phyloP scores from a whole-genome alignment of 2,888 invertebrate genomes.

The Ommatoiulus sabulosus region DNA sequence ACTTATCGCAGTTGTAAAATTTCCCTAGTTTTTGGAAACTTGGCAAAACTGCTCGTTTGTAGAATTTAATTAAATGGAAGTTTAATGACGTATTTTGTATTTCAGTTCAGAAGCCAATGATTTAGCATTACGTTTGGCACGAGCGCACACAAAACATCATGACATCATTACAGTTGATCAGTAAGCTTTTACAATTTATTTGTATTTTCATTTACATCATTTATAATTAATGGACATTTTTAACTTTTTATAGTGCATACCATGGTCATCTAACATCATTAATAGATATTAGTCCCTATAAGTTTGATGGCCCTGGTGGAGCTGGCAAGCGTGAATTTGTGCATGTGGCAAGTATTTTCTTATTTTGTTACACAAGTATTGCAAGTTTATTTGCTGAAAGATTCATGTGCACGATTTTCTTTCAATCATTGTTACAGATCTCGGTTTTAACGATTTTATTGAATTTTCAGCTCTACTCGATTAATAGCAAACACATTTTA shows the following conservation, averaged over 20 bases:
- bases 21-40: background rate
- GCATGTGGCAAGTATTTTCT: conserved; percentile 79
- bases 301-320: conserved; percentile 86
- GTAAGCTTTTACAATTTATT: conserved; percentile 76
- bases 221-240: conserved; percentile 44
- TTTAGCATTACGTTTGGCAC: conserved; percentile 89
- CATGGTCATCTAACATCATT: conserved; percentile 97
- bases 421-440: background rate
- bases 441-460: background rate
- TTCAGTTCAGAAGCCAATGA: conserved; percentile 94
- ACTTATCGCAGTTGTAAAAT: no score
- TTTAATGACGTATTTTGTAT: conserved; percentile 57
- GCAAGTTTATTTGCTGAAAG: background rate
- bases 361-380: background rate
- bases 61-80: background rate
- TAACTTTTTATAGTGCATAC: conserved; percentile 83
- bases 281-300: conserved; percentile 98
- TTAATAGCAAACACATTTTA: background rate
- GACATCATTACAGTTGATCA: conserved; percentile 96
- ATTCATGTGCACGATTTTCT: background rate
- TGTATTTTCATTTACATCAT: conserved; percentile 44
- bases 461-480: background rate
- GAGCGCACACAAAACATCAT: conserved; percentile 86
- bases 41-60: background rate
- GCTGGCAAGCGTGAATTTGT: conserved; percentile 79